Evolutionary conservation across 2,113 vertebrate species (phyloP), one percentile per base, ranked within the genome.

Genomic region (Agapornis roseicollis): DNA sequence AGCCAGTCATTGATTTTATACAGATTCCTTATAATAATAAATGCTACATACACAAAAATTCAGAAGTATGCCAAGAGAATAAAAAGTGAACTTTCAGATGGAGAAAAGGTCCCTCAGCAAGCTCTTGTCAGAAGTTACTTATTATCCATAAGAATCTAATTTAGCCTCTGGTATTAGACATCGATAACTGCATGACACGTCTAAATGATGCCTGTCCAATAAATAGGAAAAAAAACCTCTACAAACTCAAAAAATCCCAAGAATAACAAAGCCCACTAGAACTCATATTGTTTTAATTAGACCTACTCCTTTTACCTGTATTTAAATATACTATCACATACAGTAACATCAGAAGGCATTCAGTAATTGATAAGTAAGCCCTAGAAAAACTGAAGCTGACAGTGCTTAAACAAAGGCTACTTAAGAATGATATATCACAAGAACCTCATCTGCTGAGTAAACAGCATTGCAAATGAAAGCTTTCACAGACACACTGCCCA

Each of bases 191-290:
- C 33, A 56, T 9, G 20, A 60, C 7, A 58, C 24, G 37, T 81
- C 72, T 1, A 28, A 52, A 35, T 16, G 15, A 4, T 17, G 10
- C 12, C 13, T 52, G 22, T 17, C 10, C 39, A 72, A 33, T 6
- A 46, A 33, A 53, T 13, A 69, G 17, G 31, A 22, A n/a, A 56
- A 56, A 56, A 13, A 71, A 77, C n/a, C n/a, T n/a, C n/a, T n/a
- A 31, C 25, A 37, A 56, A 1, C 0, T 7, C 63, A 80, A 14
- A 56, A 58, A 58, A 22, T 1, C 1, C 1, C 17, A 68, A 71
- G 18, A 69, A 42, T 29, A 64, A 80, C 4, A 4, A 52, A 73
- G 24, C 6, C 13, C 9, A 71, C 5, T 46, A 5, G 70, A 74
- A 71, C 10, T 50, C 3, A 5, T 11, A 14, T 33, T 29, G 37